Base-by-base conservation (phyloP, 2,888 invertebrate genomes). In the Anthophora plumipes region DNA sequence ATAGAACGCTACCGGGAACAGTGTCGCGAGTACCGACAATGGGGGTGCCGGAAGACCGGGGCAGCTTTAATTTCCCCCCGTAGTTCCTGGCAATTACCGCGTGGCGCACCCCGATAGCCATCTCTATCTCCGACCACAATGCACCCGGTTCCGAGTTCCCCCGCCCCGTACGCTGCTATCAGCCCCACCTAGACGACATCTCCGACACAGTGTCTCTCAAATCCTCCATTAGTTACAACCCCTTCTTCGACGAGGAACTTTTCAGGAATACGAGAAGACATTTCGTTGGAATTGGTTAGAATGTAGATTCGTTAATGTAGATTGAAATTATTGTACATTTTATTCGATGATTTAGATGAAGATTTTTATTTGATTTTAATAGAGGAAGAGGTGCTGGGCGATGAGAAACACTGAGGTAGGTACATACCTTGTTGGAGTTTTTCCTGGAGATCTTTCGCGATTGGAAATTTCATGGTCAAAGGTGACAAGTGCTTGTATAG, bases 11-110 rank as follows among this genome's bases (percentile, higher is more conserved):
- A 84, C 85, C 88, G 90, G 89, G 89, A 90, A 89, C 90, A 89
- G 90, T 90, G 89, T 89, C 88, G 86, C 91, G 87, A 84, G 82
- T 84, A 74, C 77, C 78, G 85, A 91, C 91, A 90, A 90, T 90
- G 86, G 89, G 85, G 85, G 84, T 86, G 88, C 89, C 91, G 92
- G 92, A 92, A 92, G 91, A 91, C 87, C 90, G 89, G 90, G 90
- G 90, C 91, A 92, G 92, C 92, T 92, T 93, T 92, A 92, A 93
- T 93, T 93, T 92, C 92, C 92, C 92, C 91, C 89, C 89, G 88
- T 88, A 91, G 91, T 91, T 91, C 91, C 91, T 92, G 91, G 91
- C 92, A 92, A 93, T 92, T 93, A 92, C 91, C 89, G 89, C 90
- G 90, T 91, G 88, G 88, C 89, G 90, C 88, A 87, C 85, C 80